A percentile compares a stretch with the other conserved stretches of the same genome.
Evolutionary conservation across 2,888 invertebrate species (phyloP).

Genomic region (Drosophila siamana): DNA sequence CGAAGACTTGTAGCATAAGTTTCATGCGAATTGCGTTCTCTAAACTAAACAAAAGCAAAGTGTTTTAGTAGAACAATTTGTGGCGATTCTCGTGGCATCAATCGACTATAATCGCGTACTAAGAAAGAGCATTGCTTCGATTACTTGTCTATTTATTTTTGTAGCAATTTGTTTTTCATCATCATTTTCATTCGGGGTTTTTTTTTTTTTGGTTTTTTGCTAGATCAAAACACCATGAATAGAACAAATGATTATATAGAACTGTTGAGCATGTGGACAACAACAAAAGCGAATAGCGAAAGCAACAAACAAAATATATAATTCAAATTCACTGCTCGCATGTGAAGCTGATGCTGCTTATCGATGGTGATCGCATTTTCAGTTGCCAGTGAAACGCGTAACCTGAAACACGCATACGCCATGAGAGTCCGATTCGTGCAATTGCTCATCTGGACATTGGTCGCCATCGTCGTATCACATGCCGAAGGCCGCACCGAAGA

Average conservation of each 20-base stretch:
- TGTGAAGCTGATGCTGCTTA: slow-evolving; percentile 39
- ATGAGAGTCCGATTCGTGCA: slow-evolving; percentile 32
- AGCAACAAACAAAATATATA: slow-evolving; percentile 26
- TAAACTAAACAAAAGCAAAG: no score
- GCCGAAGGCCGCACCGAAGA: slow-evolving; percentile 3
- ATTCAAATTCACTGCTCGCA: slow-evolving; percentile 28
- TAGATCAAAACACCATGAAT: slow-evolving; percentile 73
- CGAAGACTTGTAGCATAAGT: no score
- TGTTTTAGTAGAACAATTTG: no score
- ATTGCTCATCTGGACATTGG: slow-evolving; percentile 21
- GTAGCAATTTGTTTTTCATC: slow-evolving; percentile 28
- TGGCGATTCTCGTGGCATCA: no score
- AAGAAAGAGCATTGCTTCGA: slow-evolving; percentile 28
- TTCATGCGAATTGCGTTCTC: no score
- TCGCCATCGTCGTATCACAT: not conserved
- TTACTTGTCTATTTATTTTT: slow-evolving; percentile 14
- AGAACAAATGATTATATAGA: slow-evolving; percentile 71
- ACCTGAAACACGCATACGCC: slow-evolving; percentile 61
- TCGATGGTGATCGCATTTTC: slow-evolving; percentile 60
- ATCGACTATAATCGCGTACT: no score
- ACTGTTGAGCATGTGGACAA: slow-evolving; percentile 48
- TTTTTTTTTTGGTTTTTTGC: slow-evolving; percentile 39
- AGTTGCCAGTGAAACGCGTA: slow-evolving; percentile 69
- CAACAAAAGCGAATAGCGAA: slow-evolving; percentile 22
- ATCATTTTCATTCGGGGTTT: slow-evolving; percentile 11